phyloP scores from a whole-genome alignment of 2,888 invertebrate species.

The Saturnia japonica region DNA sequence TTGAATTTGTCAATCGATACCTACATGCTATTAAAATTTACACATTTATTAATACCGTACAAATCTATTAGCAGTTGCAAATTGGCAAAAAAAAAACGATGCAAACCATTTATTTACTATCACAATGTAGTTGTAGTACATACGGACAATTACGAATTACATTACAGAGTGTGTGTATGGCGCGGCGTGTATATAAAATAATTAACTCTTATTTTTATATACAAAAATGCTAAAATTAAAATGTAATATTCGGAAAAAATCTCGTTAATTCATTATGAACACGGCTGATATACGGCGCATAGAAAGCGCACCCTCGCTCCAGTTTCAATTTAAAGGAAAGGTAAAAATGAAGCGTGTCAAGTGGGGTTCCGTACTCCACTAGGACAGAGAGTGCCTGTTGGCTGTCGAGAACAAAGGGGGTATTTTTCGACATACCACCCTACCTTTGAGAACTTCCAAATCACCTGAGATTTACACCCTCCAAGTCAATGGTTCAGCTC shows the following conservation, averaged over 20 bases:
- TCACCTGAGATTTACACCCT: constrained; percentile 64
- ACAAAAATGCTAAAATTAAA: constrained; percentile 24
- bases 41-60: neutral
- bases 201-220: neutral
- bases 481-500: constrained; percentile 42
- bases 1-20: neutral
- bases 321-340: constrained; percentile 73
- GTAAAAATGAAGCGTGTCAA: constrained; percentile 78
- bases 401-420: constrained; percentile 73
- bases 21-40: neutral
- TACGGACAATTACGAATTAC: too few relatives aligned
- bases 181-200: neutral
- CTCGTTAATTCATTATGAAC: constrained; percentile 57
- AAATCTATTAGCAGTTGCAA: neutral
- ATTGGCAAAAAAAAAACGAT: too few relatives aligned
- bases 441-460: constrained; percentile 57
- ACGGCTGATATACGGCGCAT: constrained; percentile 54
- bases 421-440: constrained; percentile 58
- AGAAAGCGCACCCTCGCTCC: constrained; percentile 58
- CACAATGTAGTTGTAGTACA: neutral
- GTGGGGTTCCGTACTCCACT: constrained; percentile 68
- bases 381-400: constrained; percentile 64
- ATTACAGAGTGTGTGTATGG: neutral
- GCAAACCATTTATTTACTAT: neutral
- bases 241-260: constrained; percentile 43